Conservation (phyloP, 2,888 invertebrate genomes). For the Agrochola litura region DNA sequence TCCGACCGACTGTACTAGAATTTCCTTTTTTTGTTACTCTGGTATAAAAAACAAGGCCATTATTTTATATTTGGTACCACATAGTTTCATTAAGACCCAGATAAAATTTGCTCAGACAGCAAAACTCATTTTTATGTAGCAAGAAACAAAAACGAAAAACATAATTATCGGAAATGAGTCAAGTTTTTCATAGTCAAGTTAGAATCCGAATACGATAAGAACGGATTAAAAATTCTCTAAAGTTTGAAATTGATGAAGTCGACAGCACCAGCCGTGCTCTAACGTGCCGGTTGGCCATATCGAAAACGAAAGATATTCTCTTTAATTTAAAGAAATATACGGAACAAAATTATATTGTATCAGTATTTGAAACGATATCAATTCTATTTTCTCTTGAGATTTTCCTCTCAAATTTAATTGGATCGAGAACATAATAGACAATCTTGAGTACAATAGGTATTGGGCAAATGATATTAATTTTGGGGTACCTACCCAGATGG, state of each 20-base stretch:
- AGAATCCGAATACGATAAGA: constrained; percentile 15
- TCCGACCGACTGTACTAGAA: not conserved
- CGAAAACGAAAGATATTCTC: not conserved
- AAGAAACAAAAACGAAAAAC: not conserved
- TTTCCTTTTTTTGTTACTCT: not conserved
- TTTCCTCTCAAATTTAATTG: constrained; percentile 30
- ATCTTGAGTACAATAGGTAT: constrained; percentile 32
- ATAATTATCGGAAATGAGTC: not conserved
- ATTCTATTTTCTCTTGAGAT: constrained; percentile 7
- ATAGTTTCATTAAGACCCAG: too few relatives aligned
- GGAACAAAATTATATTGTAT: constrained; percentile 3
- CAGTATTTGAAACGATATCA: constrained; percentile 21
- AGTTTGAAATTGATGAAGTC: constrained; percentile 26
- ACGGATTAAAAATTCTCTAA: constrained; percentile 7
- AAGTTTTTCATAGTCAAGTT: constrained; percentile 1
- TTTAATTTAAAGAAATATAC: constrained; percentile 25
- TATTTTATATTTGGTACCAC: not conserved
- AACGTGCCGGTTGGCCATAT: not conserved
- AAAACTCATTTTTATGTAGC: not conserved
- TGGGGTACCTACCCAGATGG: not conserved
- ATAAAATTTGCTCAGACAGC: too few relatives aligned
- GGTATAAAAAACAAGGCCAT: not conserved
- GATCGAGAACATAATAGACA: constrained; percentile 19
- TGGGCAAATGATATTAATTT: constrained; percentile 26
- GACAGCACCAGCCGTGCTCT: not conserved